Percentiles rank a stretch among this genome's conserved stretches.
Evolutionary conservation across 2,888 invertebrate genomes (phyloP).

Genomic region (Empis stercorea): DNA sequence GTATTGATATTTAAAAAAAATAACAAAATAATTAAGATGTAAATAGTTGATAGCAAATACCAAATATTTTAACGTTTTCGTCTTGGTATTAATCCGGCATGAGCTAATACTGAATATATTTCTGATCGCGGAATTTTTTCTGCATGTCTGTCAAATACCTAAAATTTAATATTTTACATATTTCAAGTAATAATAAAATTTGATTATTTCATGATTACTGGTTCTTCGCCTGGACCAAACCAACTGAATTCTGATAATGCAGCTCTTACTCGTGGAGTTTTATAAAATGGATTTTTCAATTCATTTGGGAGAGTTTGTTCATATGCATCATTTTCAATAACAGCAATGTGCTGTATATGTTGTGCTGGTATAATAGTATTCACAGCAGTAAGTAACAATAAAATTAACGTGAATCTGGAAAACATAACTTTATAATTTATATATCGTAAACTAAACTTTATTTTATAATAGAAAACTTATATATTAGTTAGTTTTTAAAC

Average conservation of each 20-base stretch:
- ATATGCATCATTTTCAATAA: conserved; percentile 42
- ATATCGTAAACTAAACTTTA: too few relatives aligned
- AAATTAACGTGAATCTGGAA: background rate
- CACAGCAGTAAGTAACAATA: background rate
- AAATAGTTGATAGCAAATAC: too few relatives aligned
- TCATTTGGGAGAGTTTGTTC: conserved; percentile 45
- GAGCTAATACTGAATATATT: conserved; percentile 50
- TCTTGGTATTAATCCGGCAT: conserved; percentile 47
- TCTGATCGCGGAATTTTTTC: conserved; percentile 47
- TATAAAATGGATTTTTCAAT: conserved; percentile 45
- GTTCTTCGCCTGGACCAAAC: conserved; percentile 47
- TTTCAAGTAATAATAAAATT: too few relatives aligned
- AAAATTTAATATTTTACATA: conserved; percentile 13
- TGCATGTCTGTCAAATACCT: conserved; percentile 47
- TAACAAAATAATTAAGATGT: too few relatives aligned
- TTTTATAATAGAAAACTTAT: too few relatives aligned
- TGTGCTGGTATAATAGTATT: conserved; percentile 17
- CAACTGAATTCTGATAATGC: conserved; percentile 44
- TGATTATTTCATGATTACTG: too few relatives aligned
- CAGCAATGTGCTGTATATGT: conserved; percentile 42
- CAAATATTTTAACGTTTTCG: conserved; percentile 5
- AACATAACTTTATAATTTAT: background rate
- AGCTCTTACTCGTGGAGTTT: conserved; percentile 42
- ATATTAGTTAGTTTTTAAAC: too few relatives aligned
- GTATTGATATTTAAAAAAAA: too few relatives aligned